Conservation (phyloP, 2,888 invertebrate genomes). For the Dicycla oo region DNA sequence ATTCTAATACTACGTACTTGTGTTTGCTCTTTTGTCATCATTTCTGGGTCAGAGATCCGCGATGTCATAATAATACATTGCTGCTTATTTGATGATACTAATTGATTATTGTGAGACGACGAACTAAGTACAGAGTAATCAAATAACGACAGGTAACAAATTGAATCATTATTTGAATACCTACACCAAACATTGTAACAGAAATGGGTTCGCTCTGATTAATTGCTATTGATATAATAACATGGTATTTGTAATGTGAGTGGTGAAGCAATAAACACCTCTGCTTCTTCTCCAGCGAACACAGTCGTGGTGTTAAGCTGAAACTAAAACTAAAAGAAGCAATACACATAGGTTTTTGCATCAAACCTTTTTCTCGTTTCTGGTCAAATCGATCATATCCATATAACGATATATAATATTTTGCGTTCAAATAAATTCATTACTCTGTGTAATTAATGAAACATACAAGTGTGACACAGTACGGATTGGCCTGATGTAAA, state of each 20-base stretch:
- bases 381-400: background rate
- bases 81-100: conserved; percentile 52
- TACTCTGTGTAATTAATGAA: conserved; percentile 69
- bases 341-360: background rate
- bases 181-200: background rate
- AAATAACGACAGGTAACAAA: conserved; percentile 8
- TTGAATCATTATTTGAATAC: background rate
- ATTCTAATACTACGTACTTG: conserved; percentile 12
- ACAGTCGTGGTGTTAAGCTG: background rate
- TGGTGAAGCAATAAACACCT: background rate
- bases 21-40: conserved; percentile 36
- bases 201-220: background rate
- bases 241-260: background rate
- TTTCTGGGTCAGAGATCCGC: conserved; percentile 56
- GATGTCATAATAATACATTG: conserved; percentile 60
- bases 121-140: conserved; percentile 53
- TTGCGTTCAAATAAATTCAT: conserved; percentile 23
- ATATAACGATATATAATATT: background rate
- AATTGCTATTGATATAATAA: background rate
- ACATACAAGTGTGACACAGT: conserved; percentile 57
- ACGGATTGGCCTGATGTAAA: conserved; percentile 65
- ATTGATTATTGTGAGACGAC: conserved; percentile 48
- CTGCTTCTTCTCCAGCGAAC: background rate
- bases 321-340: background rate
- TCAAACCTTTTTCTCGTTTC: background rate